phyloP scores from a whole-genome alignment of 1,140 invertebrate genomes.

The Drosophila pachea region DNA sequence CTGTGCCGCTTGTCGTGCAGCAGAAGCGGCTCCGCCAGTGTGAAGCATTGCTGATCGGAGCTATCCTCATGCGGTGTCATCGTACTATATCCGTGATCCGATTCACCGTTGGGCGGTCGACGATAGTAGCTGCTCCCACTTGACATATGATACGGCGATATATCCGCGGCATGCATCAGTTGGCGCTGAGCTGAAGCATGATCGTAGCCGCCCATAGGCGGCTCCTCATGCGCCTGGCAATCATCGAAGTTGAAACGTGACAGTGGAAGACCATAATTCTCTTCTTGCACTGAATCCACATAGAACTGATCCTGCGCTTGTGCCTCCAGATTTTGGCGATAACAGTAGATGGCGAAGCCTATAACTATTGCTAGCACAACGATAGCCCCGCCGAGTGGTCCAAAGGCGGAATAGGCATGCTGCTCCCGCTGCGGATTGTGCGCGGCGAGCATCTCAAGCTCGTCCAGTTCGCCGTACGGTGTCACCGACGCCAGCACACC shows the following conservation, averaged over 20 bases:
- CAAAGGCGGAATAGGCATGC: conserved; percentile 82
- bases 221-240: conserved; percentile 71
- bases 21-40: conserved; percentile 82
- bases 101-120: conserved; percentile 89
- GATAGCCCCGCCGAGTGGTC: conserved; percentile 83
- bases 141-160: conserved; percentile 93
- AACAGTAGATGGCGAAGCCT: conserved; percentile 84
- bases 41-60: conserved; percentile 88
- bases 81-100: conserved; percentile 96
- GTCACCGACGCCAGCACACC: conserved; percentile 88
- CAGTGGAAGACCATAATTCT: conserved; percentile 77
- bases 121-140: conserved; percentile 84
- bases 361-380: conserved; percentile 82
- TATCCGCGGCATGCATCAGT: conserved; percentile 81
- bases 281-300: conserved; percentile 80
- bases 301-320: conserved; percentile 80
- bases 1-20: conserved; percentile 81
- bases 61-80: conserved; percentile 95
- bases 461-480: conserved; percentile 88
- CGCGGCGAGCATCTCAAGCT: conserved; percentile 80
- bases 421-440: conserved; percentile 79
- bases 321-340: conserved; percentile 82
- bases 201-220: conserved; percentile 69
- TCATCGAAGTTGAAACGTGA: conserved; percentile 78
- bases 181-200: conserved; percentile 70